Conservation (phyloP, 2,797 vertebrate species). For the Chloroceryle amazona region DNA sequence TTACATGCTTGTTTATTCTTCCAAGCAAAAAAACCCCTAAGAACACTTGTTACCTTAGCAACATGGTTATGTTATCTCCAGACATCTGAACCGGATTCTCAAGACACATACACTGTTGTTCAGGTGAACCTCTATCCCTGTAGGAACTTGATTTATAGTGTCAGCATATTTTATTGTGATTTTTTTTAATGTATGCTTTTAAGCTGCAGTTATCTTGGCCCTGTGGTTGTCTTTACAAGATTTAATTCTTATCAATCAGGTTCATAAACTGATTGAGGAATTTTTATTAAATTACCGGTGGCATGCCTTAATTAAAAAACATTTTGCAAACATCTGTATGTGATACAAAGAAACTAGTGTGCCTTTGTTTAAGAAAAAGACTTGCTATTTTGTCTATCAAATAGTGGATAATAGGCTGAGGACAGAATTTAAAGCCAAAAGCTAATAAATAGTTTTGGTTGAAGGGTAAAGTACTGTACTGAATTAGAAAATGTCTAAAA, state of each 20-base stretch:
- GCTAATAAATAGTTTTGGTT: not conserved
- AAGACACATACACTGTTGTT: not conserved
- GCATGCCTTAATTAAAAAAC: not conserved
- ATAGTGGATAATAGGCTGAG: not conserved
- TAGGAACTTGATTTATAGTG: not conserved
- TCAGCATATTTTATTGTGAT: not conserved
- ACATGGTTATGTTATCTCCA: constrained; percentile 15
- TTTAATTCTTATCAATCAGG: not conserved
- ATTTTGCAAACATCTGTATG: not conserved
- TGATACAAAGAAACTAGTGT: not conserved
- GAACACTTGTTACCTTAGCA: constrained; percentile 40
- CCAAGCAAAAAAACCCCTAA: not conserved
- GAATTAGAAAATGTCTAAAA: not conserved
- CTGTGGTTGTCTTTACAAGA: not conserved
- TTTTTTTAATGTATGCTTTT: not conserved
- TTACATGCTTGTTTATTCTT: constrained; percentile 33
- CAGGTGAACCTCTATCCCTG: not conserved
- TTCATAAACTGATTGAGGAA: not conserved
- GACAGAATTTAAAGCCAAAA: not conserved
- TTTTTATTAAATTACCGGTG: not conserved
- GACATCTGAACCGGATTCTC: not conserved
- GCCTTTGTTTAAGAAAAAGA: not conserved
- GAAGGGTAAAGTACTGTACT: not conserved
- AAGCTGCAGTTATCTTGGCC: not conserved
- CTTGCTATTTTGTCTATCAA: not conserved